A percentile compares a stretch with the other conserved stretches of the same genome.
Conservation (phyloP, 2,888 invertebrate genomes). For the Campoplex nolae region DNA sequence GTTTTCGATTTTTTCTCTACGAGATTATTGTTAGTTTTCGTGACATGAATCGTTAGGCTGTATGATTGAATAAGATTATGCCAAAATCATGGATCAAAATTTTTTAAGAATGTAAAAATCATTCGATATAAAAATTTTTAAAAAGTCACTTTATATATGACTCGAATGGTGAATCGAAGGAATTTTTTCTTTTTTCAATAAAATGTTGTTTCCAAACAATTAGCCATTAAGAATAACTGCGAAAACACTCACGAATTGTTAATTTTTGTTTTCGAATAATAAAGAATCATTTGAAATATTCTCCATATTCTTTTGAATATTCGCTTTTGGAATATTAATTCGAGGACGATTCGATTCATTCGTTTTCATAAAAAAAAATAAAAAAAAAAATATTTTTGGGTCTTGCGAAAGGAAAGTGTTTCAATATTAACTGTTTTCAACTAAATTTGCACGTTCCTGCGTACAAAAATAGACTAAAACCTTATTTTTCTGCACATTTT, state of each 20-base stretch:
- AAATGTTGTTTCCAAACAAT: slow-evolving; percentile 16
- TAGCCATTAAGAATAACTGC: slow-evolving; percentile 15
- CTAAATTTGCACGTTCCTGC: slow-evolving; percentile 8
- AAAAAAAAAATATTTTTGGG: not conserved
- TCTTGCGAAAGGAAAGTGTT: not conserved
- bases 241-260: not conserved
- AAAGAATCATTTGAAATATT: slow-evolving; percentile 18
- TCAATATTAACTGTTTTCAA: not conserved
- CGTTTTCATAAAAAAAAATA: not conserved
- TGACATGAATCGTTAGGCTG: not conserved
- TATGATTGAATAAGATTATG: not conserved
- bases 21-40: not conserved
- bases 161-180: not conserved
- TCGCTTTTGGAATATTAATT: slow-evolving; percentile 7
- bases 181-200: not conserved
- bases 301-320: not conserved
- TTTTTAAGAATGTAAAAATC: not conserved
- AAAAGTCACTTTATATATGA: not conserved
- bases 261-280: not conserved
- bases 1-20: not conserved
- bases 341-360: not conserved
- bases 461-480: not conserved
- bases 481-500: not conserved
- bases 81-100: not conserved
- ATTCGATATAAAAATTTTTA: not conserved